phyloP scores from a whole-genome alignment of 2,113 vertebrate species.

The Urocynchramus pylzowi region DNA sequence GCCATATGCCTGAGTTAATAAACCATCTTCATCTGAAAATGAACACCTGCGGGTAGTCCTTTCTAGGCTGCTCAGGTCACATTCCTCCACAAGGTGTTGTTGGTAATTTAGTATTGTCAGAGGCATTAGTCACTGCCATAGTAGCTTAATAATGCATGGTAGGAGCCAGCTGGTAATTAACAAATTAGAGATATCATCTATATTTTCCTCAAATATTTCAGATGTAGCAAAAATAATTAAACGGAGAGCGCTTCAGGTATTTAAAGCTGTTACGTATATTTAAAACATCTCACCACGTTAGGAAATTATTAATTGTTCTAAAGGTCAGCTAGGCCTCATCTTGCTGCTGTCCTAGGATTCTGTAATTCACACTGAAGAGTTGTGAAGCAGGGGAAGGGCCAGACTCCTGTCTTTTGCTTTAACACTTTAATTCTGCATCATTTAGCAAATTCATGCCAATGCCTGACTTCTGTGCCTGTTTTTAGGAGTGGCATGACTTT shows the following conservation, averaged over 20 bases:
- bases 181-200: constrained; percentile 1
- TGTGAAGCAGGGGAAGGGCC: background rate
- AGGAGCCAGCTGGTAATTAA: constrained; percentile 53
- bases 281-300: background rate
- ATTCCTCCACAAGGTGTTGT: constrained; percentile 28
- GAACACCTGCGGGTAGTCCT: constrained; percentile 18
- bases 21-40: background rate
- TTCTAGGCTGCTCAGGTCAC: background rate
- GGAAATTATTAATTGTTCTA: background rate
- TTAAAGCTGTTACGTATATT: background rate
- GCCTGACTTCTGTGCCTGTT: background rate
- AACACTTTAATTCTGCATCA: background rate
- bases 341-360: background rate
- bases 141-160: background rate
- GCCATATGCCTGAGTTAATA: background rate
- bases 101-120: constrained; percentile 33
- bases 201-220: constrained; percentile 20
- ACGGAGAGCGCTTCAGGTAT: background rate
- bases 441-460: background rate
- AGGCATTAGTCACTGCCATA: constrained; percentile 41
- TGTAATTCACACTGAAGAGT: background rate
- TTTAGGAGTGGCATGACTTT: background rate
- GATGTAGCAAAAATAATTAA: constrained; percentile 9
- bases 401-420: background rate
- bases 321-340: background rate